Conservation (phyloP, 2,888 invertebrate genomes). For the Mamestra brassicae region DNA sequence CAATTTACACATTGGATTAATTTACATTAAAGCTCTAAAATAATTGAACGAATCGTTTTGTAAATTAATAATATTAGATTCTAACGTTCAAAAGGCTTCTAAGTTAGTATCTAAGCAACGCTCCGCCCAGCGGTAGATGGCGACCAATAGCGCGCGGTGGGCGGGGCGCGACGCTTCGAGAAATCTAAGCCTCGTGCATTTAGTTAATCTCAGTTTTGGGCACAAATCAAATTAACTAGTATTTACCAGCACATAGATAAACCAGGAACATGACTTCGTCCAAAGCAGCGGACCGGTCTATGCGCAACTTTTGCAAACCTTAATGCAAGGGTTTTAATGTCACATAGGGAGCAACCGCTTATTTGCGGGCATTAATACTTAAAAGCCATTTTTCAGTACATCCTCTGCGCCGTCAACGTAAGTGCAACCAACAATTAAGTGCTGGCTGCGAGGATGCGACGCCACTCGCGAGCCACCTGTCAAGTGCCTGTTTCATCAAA, state of each 20-base stretch:
- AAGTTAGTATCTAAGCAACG: slow-evolving; percentile 86
- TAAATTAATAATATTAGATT: slow-evolving; percentile 68
- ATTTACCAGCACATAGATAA: slow-evolving; percentile 15
- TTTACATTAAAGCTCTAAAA: slow-evolving; percentile 25
- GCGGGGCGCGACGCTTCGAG: slow-evolving; percentile 81
- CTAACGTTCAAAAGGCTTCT: slow-evolving; percentile 80
- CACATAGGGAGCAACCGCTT: slow-evolving; percentile 83
- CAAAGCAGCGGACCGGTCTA: slow-evolving; percentile 68
- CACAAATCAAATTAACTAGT: slow-evolving; percentile 39
- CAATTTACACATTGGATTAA: slow-evolving; percentile 16
- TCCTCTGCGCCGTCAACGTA: slow-evolving; percentile 79
- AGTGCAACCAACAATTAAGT: slow-evolving; percentile 86
- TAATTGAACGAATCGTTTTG: slow-evolving; percentile 31
- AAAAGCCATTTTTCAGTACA: slow-evolving; percentile 87
- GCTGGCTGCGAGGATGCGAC: slow-evolving; percentile 83
- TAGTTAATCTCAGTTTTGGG: slow-evolving; percentile 64
- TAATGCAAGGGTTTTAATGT: slow-evolving; percentile 82
- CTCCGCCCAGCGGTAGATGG: slow-evolving; percentile 85
- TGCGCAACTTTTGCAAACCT: slow-evolving; percentile 73
- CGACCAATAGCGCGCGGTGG: slow-evolving; percentile 85
- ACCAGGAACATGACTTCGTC: slow-evolving; percentile 23
- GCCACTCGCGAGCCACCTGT: slow-evolving; percentile 85
- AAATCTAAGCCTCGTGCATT: slow-evolving; percentile 81
- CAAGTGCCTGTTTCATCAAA: slow-evolving; percentile 89
- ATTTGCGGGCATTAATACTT: slow-evolving; percentile 88